Base-by-base conservation (phyloP, 2,888 invertebrate species). In the Phlogophora meticulosa region DNA sequence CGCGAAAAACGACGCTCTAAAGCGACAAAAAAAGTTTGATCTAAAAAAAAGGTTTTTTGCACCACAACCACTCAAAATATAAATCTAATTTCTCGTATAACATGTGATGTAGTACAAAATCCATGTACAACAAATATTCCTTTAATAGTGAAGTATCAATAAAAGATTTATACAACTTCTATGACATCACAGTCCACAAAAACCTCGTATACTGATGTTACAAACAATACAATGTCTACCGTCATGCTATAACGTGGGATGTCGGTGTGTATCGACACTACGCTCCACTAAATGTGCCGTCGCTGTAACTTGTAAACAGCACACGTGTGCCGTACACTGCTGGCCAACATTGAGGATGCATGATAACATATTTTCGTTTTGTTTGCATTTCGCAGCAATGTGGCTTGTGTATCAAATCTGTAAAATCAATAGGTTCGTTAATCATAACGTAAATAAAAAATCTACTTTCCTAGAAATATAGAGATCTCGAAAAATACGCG, bases 281-380 rank as follows among this genome's bases (percentile, higher is more conserved):
- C 76, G 73, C 71, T 76, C 24, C 71, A 73, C 73, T 76, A 76
- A 76, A 61, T 55, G 57, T 71, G 48, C 71, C 46, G 59, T 28
- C 59, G 36, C 46, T 34, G 58, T 57, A 53, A 76, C 76, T 72
- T 76, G 76, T 57, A 61, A 51, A 72, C 76, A 60, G 45, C 69
- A 70, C 80, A 69, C 72, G 66, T 81, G 66, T 68, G 63, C 46
- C 7, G 63, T 65, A 67, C 65, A 81, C 67, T 72, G 63, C 42
- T 3, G 74, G 62, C 55, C 71, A 56, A 55, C 7, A 63, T 59
- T 22, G 10, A 42, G n/a, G 40, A 11, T n/a, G 9, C 22, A 24
- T 22, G 9, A 45, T 22, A 34, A n/a, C 45, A 53, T 40, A 22
- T 58, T 66, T 68, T 36, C 22, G 34, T 28, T 38, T 20, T 13